These are phyloP conservation scores for Bombus ignitus DNA, from an alignment of 1,140 invertebrate species.

Conservation along the genomic window DNA sequence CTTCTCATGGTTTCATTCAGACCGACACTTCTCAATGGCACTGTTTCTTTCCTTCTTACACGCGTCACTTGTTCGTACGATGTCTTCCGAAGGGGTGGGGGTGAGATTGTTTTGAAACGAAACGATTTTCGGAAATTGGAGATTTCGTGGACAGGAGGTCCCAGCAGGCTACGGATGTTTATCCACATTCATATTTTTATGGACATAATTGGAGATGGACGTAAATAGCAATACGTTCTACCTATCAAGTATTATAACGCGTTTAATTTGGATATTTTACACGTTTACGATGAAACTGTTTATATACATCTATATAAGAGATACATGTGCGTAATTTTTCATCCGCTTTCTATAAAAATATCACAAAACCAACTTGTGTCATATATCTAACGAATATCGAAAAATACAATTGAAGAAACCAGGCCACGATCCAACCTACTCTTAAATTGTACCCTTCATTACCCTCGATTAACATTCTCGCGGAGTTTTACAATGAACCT, in stretches of 20 bases:
- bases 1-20: slow-evolving; percentile 21
- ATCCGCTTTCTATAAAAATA: too few species aligned
- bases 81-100: not conserved
- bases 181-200: too few species aligned
- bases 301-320: too few species aligned
- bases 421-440: too few species aligned
- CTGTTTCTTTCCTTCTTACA: not conserved
- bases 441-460: not conserved
- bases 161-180: too few species aligned
- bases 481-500: slow-evolving; percentile 6
- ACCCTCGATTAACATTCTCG: slow-evolving; percentile 27
- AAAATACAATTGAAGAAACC: not conserved
- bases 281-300: too few species aligned
- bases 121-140: not conserved
- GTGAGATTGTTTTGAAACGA: not conserved
- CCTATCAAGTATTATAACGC: too few species aligned
- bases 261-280: too few species aligned
- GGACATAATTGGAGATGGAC: too few species aligned
- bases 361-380: too few species aligned
- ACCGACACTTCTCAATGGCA: not conserved
- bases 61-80: slow-evolving; percentile 15
- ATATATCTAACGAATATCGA: not conserved
- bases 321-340: too few species aligned
- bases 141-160: not conserved
- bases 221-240: too few species aligned